A percentile compares a stretch with the other conserved stretches of the same genome.
These are phyloP conservation scores for Coluber constrictor DNA, from an alignment of 2,797 vertebrate species.

Conservation along the genomic window DNA sequence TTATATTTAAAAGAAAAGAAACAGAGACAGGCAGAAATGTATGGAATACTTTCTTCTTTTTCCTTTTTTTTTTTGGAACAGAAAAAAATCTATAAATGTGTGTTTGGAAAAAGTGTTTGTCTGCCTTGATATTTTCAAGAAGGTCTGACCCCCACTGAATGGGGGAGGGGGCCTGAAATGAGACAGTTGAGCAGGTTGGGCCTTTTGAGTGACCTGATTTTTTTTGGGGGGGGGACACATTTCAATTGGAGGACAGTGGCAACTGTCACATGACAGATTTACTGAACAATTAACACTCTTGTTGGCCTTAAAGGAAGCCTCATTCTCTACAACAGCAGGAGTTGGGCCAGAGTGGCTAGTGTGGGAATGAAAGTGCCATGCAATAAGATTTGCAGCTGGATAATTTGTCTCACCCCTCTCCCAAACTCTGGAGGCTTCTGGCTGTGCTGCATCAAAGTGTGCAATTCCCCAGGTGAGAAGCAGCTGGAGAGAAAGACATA, in stretches of 20 bases:
- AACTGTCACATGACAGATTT: not conserved
- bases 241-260: not conserved
- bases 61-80: constrained; percentile 29
- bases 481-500: not conserved
- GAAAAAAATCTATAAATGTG: constrained; percentile 58
- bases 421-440: not conserved
- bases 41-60: constrained; percentile 46
- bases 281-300: not conserved
- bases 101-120: constrained; percentile 50
- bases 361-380: not conserved
- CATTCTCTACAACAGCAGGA: not conserved
- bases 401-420: not conserved
- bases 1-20: constrained; percentile 23
- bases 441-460: not conserved
- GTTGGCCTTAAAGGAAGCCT: not conserved
- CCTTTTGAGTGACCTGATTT: not conserved
- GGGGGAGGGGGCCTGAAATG: too few relatives aligned
- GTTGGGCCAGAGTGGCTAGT: not conserved
- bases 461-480: not conserved
- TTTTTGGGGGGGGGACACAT: not conserved
- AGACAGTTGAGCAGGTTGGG: not conserved
- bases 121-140: not conserved
- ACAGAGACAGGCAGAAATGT: constrained; percentile 49
- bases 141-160: too few relatives aligned
- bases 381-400: not conserved